These are phyloP conservation scores for Darevskia nairensis DNA, from an alignment of 2,797 vertebrate genomes.

Conservation along the genomic window DNA sequence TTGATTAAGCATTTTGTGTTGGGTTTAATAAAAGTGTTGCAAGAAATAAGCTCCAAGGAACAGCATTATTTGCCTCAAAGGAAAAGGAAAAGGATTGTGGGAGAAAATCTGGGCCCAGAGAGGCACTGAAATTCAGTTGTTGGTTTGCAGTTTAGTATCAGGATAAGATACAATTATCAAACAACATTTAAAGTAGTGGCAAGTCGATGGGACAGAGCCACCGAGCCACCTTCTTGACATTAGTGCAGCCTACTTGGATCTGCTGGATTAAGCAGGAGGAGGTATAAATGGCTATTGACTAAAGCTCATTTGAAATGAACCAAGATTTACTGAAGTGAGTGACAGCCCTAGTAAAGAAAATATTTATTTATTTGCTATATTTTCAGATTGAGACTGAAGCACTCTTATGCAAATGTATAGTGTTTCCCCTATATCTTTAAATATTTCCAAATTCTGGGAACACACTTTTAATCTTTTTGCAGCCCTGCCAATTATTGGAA, in stretches of 20 bases:
- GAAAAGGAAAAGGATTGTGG: background rate
- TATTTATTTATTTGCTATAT: no score
- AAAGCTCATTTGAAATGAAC: no score
- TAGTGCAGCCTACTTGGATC: no score
- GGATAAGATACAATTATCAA: background rate
- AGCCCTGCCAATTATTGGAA: background rate
- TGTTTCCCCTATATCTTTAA: background rate
- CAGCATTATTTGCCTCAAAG: background rate
- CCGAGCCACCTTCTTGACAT: no score
- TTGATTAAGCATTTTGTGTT: background rate
- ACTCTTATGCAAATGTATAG: background rate
- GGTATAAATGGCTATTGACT: background rate
- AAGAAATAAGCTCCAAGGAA: background rate
- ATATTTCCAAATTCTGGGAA: background rate
- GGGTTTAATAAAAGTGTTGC: background rate
- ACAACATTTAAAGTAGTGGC: background rate
- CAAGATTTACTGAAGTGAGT: background rate
- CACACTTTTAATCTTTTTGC: background rate
- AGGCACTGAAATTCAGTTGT: background rate
- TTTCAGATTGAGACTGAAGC: background rate
- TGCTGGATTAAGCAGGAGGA: background rate
- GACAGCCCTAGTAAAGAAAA: background rate
- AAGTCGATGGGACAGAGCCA: background rate
- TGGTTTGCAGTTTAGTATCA: no score
- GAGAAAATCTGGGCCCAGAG: background rate